Evolutionary conservation across 2,888 invertebrate genomes (phyloP), one percentile per base, ranked within the genome.

Genomic region (Sisyra nigra): DNA sequence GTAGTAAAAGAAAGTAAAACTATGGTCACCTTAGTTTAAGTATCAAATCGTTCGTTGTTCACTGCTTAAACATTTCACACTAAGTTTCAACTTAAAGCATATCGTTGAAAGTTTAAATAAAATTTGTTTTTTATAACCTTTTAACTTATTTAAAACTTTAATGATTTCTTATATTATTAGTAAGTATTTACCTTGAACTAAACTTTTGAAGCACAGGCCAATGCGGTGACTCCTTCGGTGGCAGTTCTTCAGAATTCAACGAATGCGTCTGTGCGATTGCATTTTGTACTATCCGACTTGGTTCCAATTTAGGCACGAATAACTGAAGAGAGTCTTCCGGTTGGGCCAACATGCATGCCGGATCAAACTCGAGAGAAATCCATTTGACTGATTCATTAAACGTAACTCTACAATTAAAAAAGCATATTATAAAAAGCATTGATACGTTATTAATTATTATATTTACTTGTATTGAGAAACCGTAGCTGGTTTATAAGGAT

Each of bases 281-380:
- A 41, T 32, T 41, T 41, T 11, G 40, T 14, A n/a, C 38, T 11
- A 40, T 44, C 41, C 13, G 8, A 7, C 9, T 42, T 7, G 42
- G 24, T 15, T 57, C 55, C 10, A 57, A 52, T 45, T 69, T 66
- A 7, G 79, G 79, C 52, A 80, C 71, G 51, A 76, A 78, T 11
- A 87, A 66, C 41, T 85, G 78, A 7, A 87, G 61, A 11, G 82
- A 80, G 65, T 97, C 96, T 64, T 96, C 96, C 0, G 85, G 78
- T 63, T 93, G 96, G 2, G 85, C 86, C 0, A 94, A 94, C 41
- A 89, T 80, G 60, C 92, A 93, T 47, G 84, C 78, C 0, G 84
- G 74, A 58, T 94, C 94, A 65, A 97, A 94, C 65, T 96, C 93
- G 4, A 97, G 65, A 10, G 86, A 84, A 56, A 97, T 70, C 87